Base-by-base conservation (phyloP, 2,113 vertebrate species). In the Mobula birostris region DNA sequence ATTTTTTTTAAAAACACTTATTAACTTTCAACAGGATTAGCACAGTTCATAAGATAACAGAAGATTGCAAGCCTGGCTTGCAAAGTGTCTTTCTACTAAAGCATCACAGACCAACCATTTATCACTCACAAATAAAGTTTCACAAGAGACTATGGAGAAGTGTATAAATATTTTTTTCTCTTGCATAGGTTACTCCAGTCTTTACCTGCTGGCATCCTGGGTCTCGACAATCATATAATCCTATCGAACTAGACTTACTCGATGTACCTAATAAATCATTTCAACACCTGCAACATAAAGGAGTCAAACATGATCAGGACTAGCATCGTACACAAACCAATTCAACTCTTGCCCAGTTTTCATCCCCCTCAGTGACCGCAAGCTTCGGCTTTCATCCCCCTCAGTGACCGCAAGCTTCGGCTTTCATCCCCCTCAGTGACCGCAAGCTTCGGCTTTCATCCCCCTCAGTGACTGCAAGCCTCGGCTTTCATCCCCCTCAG, bases 141-240 rank as follows among this genome's bases (percentile, higher is more conserved):
- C 61, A 32, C 85, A 61, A 90, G 61, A 63, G 85, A 17, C 48
- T 7, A 66, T 19, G 61, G 29, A 29, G 24, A 90, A n/a, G 58
- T 66, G 15, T 2, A 1, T 32, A 14, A 88, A 88, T 63, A 7
- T 19, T 29, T 66, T 29, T 66, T 5, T 32, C 27, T 29, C 11
- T 17, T 15, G 27, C 85, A 32, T 17, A 6, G 14, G 29, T 48
- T 83, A 24, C 24, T 85, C 48, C 24, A 29, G 17, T 68, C 6
- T 66, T 90, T 90, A 90, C 85, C 85, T 66, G 85, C 85, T 32
- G 85, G 61, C 85, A 90, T 90, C 29, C 29, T 90, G 85, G 85
- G 61, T 14, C 61, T 63, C 19, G 61, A 29, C 12, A 90, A 88
- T 32, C 58, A 29, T n/a, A 27, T 15, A 88, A 11, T 68, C 29